Conservation (phyloP, 2,113 vertebrate species). For the Labrus mixtus region DNA sequence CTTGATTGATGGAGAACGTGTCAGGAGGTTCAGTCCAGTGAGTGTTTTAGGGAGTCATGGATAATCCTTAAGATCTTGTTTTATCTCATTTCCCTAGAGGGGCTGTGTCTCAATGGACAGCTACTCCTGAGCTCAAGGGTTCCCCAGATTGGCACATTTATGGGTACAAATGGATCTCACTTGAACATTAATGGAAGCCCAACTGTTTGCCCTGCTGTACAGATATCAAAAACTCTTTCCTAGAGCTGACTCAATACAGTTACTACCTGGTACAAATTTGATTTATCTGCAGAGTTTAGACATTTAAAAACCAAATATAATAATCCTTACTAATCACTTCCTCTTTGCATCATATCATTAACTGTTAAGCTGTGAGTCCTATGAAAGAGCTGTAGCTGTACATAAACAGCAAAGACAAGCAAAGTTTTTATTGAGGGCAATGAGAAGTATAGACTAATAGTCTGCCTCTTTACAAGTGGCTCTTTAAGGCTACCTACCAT, state of each 20-base stretch:
- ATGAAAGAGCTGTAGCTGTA: no score
- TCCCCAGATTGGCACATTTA: conserved; percentile 15
- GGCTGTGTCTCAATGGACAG: conserved; percentile 16
- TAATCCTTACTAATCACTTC: no score
- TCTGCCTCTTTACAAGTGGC: background rate
- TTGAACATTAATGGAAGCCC: conserved; percentile 31
- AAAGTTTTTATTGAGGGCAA: background rate
- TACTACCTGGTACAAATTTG: background rate
- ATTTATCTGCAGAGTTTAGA: no score
- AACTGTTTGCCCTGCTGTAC: conserved; percentile 31
- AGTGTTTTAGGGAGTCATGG: conserved; percentile 2
- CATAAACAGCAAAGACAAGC: no score
- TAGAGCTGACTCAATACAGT: background rate
- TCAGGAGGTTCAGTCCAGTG: conserved; percentile 11
- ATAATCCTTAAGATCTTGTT: conserved; percentile 31
- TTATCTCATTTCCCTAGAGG: conserved; percentile 4
- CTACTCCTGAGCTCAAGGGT: conserved; percentile 31
- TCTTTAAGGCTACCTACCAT: background rate
- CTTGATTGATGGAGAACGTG: conserved; percentile 23
- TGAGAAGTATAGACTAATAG: background rate
- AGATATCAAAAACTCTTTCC: background rate
- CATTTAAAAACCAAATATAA: no score
- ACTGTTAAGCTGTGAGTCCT: no score
- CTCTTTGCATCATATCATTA: no score
- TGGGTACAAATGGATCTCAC: conserved; percentile 13